Conservation (phyloP, 2,797 vertebrate species). For the Platyrinchus mystaceus region DNA sequence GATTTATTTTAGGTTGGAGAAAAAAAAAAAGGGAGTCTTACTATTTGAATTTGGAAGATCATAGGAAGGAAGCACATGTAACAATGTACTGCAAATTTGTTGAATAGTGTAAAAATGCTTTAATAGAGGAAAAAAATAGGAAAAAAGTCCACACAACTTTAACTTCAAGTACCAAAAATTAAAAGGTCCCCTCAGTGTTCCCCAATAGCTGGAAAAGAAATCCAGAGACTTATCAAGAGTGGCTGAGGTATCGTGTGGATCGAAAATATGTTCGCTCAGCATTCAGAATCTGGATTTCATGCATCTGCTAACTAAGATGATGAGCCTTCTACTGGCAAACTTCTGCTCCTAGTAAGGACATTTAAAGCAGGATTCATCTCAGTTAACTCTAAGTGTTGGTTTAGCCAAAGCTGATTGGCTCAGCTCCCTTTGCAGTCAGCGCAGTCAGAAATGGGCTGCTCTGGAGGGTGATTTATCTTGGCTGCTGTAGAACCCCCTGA, state of each 20-base stretch:
- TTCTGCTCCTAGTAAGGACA: neutral
- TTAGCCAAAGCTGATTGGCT: neutral
- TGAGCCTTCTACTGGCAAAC: neutral
- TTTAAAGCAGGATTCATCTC: neutral
- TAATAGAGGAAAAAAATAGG: neutral
- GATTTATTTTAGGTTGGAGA: neutral
- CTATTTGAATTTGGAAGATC: neutral
- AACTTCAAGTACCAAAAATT: neutral
- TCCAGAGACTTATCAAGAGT: neutral
- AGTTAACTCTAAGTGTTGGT: neutral
- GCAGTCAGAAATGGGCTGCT: neutral
- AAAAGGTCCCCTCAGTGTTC: neutral
- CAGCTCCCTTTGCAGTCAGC: neutral
- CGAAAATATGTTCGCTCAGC: neutral
- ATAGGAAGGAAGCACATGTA: neutral
- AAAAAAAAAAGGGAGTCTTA: neutral
- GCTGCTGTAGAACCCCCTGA: neutral
- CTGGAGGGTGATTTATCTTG: neutral
- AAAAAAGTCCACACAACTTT: rapidly evolving
- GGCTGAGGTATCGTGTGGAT: neutral
- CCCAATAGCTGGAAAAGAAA: neutral
- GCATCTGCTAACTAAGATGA: neutral
- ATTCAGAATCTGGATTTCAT: neutral
- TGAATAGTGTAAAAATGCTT: neutral
- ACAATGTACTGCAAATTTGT: neutral